Evolutionary conservation across 2,888 invertebrate species (phyloP).

Genomic region (Troilus luridus): DNA sequence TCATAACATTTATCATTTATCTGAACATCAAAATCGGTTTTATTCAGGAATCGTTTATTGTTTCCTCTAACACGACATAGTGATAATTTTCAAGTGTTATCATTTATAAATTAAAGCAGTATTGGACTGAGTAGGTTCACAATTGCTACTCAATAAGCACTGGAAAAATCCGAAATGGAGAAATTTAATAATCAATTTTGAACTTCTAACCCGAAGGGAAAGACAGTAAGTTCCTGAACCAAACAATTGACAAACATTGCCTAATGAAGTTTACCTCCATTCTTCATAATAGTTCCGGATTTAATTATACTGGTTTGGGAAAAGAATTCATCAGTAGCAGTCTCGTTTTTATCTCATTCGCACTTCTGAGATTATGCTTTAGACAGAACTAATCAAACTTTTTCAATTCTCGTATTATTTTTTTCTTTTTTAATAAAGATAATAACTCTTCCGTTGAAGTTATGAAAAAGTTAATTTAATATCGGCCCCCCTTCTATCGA

Average conservation of each 20-base stretch:
- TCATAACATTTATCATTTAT: too few species aligned
- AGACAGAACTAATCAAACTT: conserved; percentile 24
- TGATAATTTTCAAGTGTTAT: too few species aligned
- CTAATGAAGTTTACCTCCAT: not conserved
- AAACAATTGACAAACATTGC: not conserved
- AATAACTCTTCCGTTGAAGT: not conserved
- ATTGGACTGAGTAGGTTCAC: too few species aligned
- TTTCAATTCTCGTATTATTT: not conserved
- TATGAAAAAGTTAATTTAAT: conserved; percentile 20
- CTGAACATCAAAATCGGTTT: too few species aligned
- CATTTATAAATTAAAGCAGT: too few species aligned
- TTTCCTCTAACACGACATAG: too few species aligned
- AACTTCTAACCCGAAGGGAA: not conserved
- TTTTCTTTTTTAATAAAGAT: not conserved
- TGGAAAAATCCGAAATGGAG: too few species aligned
- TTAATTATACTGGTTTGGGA: not conserved
- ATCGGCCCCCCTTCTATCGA: not conserved
- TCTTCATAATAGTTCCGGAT: not conserved
- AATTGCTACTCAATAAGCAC: too few species aligned
- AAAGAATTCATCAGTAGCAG: conserved; percentile 3
- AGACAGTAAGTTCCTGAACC: not conserved
- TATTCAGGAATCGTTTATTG: too few species aligned
- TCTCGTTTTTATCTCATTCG: not conserved
- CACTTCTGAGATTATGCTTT: not conserved
- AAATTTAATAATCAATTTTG: too few species aligned